Evolutionary conservation across 1,140 invertebrate genomes (phyloP), one percentile per base, ranked within the genome.

Genomic region (Drosophila elegans): DNA sequence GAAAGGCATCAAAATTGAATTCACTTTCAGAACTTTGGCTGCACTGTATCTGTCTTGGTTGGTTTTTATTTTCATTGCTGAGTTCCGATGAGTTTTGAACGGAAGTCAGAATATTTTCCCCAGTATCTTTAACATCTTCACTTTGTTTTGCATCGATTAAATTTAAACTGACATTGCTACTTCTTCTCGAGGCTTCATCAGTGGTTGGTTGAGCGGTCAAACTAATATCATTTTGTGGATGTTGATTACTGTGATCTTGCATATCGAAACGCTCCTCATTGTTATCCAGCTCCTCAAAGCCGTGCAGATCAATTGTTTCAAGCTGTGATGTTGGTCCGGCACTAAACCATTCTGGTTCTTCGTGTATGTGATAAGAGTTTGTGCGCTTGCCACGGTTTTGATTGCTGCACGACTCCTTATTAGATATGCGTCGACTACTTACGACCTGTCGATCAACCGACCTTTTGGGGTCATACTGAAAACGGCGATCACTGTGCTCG

Each of bases 231-330:
- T 93, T 64, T 93, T 92, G 1, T 85, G 80, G 13, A 41, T 44
- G 39, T 29, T 46, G 16, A 5, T n/a, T 59, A 10, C 16, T 25
- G 7, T 62, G 21, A 25, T 54, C 57, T 10, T 48, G 63, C 2
- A 16, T 16, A 3, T 74, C 52, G 5, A 53, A 12, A 6, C 46
- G 27, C 3, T 93, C 94, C 93, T 94, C 90, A 93, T 93, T n/a
- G 29, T 74, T 66, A 21, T 90, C 91, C 4, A 66, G 90, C 76
- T 97, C 96, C 45, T 98, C 97, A 93, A 98, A 99, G 4, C 98
- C 98, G 59, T 96, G 95, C 52, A 98, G 93, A 91, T 98, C 98
- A 64, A 99, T 98, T n/a, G 96, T 98, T 76, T 98, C 98, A 74
- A 96, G 94, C 84, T 98, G 97, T 49, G 97, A 98, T 53, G 96